Evolutionary conservation across 1,140 invertebrate genomes (phyloP).

Genomic region (Bacillus rossius): DNA sequence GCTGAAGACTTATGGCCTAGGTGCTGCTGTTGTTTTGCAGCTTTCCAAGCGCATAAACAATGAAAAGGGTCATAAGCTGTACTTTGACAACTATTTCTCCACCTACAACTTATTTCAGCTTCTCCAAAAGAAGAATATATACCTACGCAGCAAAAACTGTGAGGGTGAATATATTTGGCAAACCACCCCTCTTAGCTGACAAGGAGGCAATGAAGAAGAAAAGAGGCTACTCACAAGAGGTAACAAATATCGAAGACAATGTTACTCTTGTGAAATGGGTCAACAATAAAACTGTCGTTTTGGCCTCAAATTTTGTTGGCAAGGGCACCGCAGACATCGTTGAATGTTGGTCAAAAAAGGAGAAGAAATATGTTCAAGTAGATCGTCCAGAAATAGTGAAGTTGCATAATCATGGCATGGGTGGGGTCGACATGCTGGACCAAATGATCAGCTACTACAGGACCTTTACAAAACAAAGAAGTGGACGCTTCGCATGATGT

Average conservation of each 20-base stretch:
- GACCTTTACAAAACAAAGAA: constrained; percentile 30
- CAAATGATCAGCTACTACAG: constrained; percentile 25
- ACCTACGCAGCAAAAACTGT: constrained; percentile 36
- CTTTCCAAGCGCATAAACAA: constrained; percentile 19
- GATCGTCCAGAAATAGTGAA: constrained; percentile 34
- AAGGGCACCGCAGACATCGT: constrained; percentile 34
- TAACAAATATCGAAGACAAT: too few relatives aligned
- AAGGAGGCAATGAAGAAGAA: constrained; percentile 36
- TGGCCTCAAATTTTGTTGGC: constrained; percentile 42
- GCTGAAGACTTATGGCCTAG: constrained; percentile 19
- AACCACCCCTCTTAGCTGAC: constrained; percentile 29
- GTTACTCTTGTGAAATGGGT: constrained; percentile 38
- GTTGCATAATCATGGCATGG: constrained; percentile 37
- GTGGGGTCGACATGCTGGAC: constrained; percentile 38
- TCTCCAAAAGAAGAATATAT: constrained; percentile 28
- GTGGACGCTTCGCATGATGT: constrained; percentile 25
- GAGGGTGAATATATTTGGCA: constrained; percentile 28
- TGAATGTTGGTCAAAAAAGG: constrained; percentile 33
- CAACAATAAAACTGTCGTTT: constrained; percentile 37
- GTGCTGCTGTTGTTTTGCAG: constrained; percentile 22
- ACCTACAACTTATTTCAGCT: constrained; percentile 36
- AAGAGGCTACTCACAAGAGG: not conserved
- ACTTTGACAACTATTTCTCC: constrained; percentile 32
- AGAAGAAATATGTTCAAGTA: constrained; percentile 32
- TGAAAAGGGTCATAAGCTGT: constrained; percentile 17